Conservation (phyloP, 2,888 invertebrate genomes). For the Smittia aterrima region DNA sequence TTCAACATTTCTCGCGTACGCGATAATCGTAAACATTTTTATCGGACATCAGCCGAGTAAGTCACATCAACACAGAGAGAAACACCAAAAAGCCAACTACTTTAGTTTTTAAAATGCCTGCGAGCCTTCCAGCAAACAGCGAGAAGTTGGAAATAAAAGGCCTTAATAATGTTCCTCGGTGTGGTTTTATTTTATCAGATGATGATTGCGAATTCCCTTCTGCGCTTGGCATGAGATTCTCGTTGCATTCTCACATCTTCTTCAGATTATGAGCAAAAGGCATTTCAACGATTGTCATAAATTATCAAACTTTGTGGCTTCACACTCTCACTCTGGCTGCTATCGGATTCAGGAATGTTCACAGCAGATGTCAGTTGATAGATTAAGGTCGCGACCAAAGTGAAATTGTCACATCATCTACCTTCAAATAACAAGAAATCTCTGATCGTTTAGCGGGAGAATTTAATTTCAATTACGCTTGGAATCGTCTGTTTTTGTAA, state of each 20-base stretch:
- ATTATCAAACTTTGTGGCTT: slow-evolving; percentile 26
- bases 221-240: background rate
- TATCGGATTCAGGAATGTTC: background rate
- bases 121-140: background rate
- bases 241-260: too few species aligned
- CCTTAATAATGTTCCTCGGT: slow-evolving; percentile 10
- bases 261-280: background rate
- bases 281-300: slow-evolving; percentile 23
- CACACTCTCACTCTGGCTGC: background rate
- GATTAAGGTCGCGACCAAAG: slow-evolving; percentile 4
- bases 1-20: background rate
- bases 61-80: background rate
- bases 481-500: background rate
- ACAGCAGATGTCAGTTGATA: slow-evolving; percentile 15
- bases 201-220: slow-evolving; percentile 15
- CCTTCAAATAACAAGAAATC: background rate
- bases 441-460: background rate
- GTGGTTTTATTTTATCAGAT: slow-evolving; percentile 28
- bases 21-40: slow-evolving; percentile 20
- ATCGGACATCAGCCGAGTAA: background rate
- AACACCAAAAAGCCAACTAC: slow-evolving; percentile 26
- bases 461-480: slow-evolving; percentile 7
- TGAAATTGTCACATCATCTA: background rate
- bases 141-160: slow-evolving; percentile 1
- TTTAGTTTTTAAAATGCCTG: slow-evolving; percentile 18